Conservation (phyloP, 2,797 vertebrate genomes). For the Sebastes ruberrimus region DNA sequence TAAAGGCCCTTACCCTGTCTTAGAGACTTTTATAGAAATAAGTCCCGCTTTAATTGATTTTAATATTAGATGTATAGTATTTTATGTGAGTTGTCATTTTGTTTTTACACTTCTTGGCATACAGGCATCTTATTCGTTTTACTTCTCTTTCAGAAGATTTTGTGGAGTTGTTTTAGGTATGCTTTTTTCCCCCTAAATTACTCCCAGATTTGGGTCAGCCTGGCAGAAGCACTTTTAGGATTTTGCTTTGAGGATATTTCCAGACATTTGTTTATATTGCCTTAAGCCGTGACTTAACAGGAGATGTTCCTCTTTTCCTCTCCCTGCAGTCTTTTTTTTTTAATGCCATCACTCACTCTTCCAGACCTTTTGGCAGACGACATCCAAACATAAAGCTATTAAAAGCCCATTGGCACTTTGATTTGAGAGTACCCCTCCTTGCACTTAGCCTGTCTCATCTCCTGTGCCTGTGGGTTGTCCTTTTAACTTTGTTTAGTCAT, state of each 20-base stretch:
- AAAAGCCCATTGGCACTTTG: conserved; percentile 52
- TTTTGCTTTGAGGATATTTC: conserved; percentile 59
- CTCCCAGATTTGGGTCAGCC: conserved; percentile 28
- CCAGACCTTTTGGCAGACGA: conserved; percentile 4
- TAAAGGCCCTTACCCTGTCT: not conserved
- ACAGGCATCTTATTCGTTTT: not conserved
- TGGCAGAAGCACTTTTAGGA: conserved; percentile 45
- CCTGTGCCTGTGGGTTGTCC: not conserved
- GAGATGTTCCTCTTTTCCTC: conserved; percentile 3
- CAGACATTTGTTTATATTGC: conserved; percentile 42
- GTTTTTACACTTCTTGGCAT: not conserved
- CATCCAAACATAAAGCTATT: conserved; percentile 52
- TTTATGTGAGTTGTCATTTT: not conserved
- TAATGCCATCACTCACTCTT: conserved; percentile 27
- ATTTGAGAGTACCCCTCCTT: conserved; percentile 38
- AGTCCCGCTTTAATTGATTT: not conserved
- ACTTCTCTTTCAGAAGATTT: not conserved
- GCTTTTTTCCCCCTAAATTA: not conserved
- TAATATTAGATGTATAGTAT: not conserved
- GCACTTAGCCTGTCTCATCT: conserved; percentile 37
- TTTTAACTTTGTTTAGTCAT: conserved; percentile 42
- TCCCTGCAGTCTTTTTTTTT: not conserved
- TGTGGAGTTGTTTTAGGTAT: not conserved
- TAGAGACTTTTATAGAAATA: not conserved
- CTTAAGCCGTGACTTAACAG: conserved; percentile 45